These are phyloP conservation scores for Elanoides forficatus DNA, from an alignment of 2,113 vertebrate species.

Conservation along the genomic window DNA sequence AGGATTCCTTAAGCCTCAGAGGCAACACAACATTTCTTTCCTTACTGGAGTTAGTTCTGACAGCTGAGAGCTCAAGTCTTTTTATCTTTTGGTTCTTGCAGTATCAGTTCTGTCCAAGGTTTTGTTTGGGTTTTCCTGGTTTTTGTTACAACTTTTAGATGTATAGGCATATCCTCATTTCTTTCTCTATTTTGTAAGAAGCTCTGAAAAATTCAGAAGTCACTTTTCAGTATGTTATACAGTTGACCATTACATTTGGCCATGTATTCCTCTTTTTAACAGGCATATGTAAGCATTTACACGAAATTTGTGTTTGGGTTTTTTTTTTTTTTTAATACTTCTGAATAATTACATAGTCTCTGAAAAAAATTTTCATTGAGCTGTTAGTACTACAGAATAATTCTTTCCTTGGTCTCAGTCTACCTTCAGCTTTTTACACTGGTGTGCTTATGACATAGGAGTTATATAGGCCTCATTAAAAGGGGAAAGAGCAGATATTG, in stretches of 20 bases:
- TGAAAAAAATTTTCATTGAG: not conserved
- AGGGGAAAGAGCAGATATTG: not conserved
- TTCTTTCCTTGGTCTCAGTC: not conserved
- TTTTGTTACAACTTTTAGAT: not conserved
- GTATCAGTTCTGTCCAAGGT: not conserved
- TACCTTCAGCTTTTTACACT: not conserved
- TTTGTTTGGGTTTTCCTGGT: not conserved
- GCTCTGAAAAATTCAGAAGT: not conserved
- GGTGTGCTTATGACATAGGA: not conserved
- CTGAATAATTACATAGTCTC: not conserved
- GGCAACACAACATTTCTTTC: not conserved
- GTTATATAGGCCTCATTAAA: not conserved
- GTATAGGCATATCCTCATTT: not conserved
- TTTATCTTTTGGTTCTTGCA: not conserved
- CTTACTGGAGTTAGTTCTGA: not conserved
- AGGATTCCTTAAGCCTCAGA: not conserved
- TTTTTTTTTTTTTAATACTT: not conserved
- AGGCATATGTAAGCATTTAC: not conserved
- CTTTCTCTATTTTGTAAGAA: not conserved
- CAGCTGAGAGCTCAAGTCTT: not conserved
- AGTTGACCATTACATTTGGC: not conserved
- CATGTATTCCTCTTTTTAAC: not conserved
- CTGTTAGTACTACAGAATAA: not conserved
- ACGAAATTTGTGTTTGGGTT: not conserved
- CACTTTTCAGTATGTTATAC: not conserved